Evolutionary conservation across 92 coral and sea anemone species (phyloP).

Genomic region (Porites cylindrica): DNA sequence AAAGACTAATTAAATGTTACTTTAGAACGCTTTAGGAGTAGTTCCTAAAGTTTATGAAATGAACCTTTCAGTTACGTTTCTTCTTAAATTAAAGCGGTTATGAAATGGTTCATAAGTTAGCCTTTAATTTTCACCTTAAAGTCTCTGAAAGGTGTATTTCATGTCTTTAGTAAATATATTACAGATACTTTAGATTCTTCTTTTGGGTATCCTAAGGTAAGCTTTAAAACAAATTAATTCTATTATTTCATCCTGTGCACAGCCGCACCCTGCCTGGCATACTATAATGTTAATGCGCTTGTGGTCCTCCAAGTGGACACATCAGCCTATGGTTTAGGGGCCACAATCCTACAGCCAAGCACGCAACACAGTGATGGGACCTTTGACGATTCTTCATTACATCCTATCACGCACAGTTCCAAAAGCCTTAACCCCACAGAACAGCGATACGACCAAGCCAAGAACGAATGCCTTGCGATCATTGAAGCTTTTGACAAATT

Average conservation of each 20-base stretch:
- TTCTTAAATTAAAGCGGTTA: conserved; percentile 33
- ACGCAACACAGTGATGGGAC: conserved; percentile 7
- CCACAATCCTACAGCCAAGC: conserved; percentile 44
- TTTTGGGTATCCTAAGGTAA: conserved; percentile 13
- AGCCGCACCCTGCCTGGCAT: conserved; percentile 50
- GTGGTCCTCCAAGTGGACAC: conserved; percentile 64
- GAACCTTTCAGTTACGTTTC: not conserved
- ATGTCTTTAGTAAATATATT: conserved; percentile 19
- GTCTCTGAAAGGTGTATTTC: conserved; percentile 43
- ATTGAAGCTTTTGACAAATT: conserved; percentile 61
- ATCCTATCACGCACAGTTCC: conserved; percentile 58
- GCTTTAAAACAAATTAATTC: conserved; percentile 29
- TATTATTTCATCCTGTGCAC: conserved; percentile 16
- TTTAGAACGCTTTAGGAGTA: conserved; percentile 15
- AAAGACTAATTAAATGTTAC: conserved; percentile 1
- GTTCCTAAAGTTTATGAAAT: conserved; percentile 46
- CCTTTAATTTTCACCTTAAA: conserved; percentile 39
- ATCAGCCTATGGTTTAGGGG: conserved; percentile 42
- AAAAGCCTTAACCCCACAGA: conserved; percentile 55
- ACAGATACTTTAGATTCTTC: conserved; percentile 19
- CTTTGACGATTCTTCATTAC: conserved; percentile 46
- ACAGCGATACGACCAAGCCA: conserved; percentile 41
- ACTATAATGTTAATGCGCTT: conserved; percentile 40
- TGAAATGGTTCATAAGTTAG: conserved; percentile 47
- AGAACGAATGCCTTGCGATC: conserved; percentile 61